These are phyloP conservation scores for Carollia perspicillata DNA, from an alignment of 2,113 vertebrate species.

Conservation along the genomic window DNA sequence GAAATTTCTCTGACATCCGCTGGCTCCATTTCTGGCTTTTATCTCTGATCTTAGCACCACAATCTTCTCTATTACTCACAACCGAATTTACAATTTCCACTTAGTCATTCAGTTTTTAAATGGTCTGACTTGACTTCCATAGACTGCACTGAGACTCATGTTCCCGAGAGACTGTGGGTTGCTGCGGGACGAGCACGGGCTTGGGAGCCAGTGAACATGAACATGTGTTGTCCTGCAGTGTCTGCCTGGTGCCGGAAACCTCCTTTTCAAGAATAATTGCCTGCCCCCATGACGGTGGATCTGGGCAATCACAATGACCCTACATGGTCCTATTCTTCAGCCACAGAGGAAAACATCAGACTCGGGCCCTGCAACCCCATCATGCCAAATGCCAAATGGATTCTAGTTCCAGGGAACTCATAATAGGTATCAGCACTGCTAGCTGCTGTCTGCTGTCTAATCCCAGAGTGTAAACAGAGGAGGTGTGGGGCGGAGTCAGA, in stretches of 20 bases:
- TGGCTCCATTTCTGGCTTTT: not conserved
- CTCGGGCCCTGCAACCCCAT: not conserved
- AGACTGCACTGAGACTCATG: no score
- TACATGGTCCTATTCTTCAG: not conserved
- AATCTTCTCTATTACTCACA: not conserved
- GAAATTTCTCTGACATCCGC: not conserved
- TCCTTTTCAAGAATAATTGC: not conserved
- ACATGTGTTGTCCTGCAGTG: not conserved
- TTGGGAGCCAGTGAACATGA: fast-evolving
- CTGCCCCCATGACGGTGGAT: not conserved
- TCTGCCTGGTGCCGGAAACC: fast-evolving
- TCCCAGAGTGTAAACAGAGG: not conserved
- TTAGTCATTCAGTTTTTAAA: not conserved
- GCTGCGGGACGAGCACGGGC: not conserved
- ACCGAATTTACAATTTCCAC: not conserved
- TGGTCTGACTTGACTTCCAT: not conserved
- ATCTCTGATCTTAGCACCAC: not conserved
- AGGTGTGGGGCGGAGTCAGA: not conserved
- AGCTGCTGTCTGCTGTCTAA: not conserved
- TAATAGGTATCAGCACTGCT: fast-evolving
- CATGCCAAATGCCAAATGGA: not conserved
- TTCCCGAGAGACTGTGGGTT: not conserved
- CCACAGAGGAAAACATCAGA: no score
- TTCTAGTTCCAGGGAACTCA: not conserved
- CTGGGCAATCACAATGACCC: not conserved